These are phyloP conservation scores for Taxidea taxus DNA, from an alignment of 2,113 vertebrate genomes.

Conservation along the genomic window DNA sequence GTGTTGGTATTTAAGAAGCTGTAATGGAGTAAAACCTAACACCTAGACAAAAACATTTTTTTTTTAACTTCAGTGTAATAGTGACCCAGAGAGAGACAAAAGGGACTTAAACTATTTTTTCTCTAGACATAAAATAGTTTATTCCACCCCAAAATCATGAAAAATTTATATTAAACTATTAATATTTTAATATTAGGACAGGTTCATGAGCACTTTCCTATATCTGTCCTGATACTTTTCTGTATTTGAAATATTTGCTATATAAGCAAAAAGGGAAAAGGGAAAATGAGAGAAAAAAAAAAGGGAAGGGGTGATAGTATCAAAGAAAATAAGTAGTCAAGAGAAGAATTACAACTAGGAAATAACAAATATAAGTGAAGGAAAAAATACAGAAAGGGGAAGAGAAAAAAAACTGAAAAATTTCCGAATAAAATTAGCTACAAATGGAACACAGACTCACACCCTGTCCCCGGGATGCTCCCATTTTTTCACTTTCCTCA, in stretches of 20 bases:
- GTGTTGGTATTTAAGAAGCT: background rate
- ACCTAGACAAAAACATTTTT: background rate
- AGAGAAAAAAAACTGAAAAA: background rate
- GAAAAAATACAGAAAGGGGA: background rate
- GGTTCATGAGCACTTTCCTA: no score
- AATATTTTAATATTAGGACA: background rate
- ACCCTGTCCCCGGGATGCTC: rapidly evolving
- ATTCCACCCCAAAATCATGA: background rate
- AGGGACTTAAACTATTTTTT: background rate
- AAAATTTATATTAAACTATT: background rate
- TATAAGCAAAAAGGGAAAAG: background rate
- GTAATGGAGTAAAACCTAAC: background rate
- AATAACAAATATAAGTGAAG: background rate
- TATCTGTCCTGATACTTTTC: background rate
- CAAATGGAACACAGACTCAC: background rate
- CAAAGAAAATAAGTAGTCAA: background rate
- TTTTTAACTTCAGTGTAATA: background rate
- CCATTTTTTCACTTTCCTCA: background rate
- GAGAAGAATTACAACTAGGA: background rate
- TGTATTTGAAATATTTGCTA: background rate
- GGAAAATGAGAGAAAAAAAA: background rate
- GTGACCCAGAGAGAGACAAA: background rate
- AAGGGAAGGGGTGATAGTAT: background rate
- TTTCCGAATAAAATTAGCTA: background rate
- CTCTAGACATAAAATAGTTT: background rate